Conservation (phyloP, 2,113 vertebrate species). For the Azemiops feae region DNA sequence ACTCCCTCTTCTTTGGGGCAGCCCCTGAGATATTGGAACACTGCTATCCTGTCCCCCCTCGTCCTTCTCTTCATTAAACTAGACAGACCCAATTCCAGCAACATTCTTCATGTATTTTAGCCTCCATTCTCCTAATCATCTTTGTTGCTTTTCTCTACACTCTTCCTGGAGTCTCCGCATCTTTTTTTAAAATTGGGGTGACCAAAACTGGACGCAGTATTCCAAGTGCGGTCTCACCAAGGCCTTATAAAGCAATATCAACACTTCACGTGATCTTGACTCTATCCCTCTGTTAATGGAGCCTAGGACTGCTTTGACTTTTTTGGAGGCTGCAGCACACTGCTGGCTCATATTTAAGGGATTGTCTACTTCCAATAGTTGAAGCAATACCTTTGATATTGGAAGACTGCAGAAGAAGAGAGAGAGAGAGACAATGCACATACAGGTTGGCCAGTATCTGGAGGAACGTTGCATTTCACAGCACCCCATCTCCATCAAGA, state of each 20-base stretch:
- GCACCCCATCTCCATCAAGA: background rate
- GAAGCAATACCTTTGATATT: background rate
- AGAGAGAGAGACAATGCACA: background rate
- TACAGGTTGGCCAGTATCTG: background rate
- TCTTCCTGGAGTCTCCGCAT: background rate
- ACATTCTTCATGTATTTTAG: background rate
- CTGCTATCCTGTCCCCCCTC: background rate
- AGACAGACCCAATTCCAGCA: background rate
- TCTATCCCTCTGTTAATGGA: background rate
- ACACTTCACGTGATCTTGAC: background rate
- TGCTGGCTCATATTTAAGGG: background rate
- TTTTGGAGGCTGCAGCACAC: background rate
- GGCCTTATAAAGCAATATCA: background rate
- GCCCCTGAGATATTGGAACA: background rate
- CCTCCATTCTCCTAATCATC: background rate
- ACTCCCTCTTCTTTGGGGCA: background rate
- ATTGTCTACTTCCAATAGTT: background rate
- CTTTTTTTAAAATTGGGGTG: background rate
- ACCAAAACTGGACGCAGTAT: too few relatives aligned
- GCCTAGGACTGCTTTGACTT: background rate
- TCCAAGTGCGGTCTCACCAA: background rate
- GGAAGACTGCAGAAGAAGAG: background rate
- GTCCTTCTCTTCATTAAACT: background rate
- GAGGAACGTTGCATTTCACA: background rate
- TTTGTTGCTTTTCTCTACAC: background rate